phyloP scores from a whole-genome alignment of 64 coral and sea anemone genomes.

The Porites lutea region DNA sequence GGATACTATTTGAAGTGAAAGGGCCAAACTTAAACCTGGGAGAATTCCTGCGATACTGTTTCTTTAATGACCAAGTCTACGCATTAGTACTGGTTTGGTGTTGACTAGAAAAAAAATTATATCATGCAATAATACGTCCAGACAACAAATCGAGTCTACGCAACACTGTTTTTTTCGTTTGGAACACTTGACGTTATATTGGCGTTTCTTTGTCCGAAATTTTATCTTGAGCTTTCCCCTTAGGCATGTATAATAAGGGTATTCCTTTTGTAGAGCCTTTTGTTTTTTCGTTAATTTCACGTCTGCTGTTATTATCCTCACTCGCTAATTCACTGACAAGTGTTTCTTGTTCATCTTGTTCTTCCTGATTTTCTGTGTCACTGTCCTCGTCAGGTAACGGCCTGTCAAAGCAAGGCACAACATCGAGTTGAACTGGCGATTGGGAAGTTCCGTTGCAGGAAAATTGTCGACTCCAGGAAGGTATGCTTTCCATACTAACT shows the following conservation, averaged over 20 bases:
- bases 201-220: not conserved
- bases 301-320: not conserved
- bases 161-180: not conserved
- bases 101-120: too few species aligned
- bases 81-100: too few species aligned
- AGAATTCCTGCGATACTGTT: too few species aligned
- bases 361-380: not conserved
- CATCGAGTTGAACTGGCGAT: conserved; percentile 48
- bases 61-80: too few species aligned
- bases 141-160: too few species aligned
- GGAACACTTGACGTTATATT: not conserved
- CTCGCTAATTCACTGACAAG: conserved; percentile 1
- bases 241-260: not conserved
- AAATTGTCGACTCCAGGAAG: not conserved
- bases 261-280: not conserved
- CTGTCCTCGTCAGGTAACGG: not conserved
- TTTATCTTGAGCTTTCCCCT: not conserved
- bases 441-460: not conserved
- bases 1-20: too few species aligned
- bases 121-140: too few species aligned
- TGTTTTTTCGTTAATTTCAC: too few species aligned
- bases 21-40: too few species aligned
- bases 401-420: not conserved
- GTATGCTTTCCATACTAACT: conserved; percentile 76
- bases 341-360: conserved; percentile 21